Evolutionary conservation across 2,113 vertebrate species (phyloP).

Genomic region (Catharus minimus): DNA sequence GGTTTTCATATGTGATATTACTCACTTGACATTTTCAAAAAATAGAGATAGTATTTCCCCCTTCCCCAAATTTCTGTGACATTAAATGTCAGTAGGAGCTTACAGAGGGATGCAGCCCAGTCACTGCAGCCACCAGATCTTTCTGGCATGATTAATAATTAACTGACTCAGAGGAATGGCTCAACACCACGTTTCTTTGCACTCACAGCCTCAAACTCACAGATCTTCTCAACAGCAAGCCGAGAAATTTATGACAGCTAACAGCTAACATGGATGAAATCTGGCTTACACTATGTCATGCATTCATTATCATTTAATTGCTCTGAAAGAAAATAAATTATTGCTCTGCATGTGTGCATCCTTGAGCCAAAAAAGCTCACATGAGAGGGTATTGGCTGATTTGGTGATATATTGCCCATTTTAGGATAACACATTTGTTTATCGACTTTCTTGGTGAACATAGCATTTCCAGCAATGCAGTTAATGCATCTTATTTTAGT

Average conservation of each 20-base stretch:
- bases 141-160: conserved; percentile 8
- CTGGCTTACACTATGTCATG: not conserved
- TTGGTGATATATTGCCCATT: not conserved
- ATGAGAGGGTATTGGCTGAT: not conserved
- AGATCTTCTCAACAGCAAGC: not conserved
- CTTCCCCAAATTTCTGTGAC: not conserved
- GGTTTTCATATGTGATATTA: not conserved
- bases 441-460: not conserved
- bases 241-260: not conserved
- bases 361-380: not conserved
- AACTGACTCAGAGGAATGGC: not conserved
- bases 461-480: not conserved
- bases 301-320: not conserved
- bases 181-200: not conserved
- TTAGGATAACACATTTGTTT: not conserved
- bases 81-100: not conserved
- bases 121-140: not conserved
- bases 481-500: not conserved
- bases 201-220: not conserved
- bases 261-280: not conserved
- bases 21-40: not conserved
- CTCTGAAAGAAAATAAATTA: not conserved
- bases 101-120: not conserved
- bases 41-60: not conserved
- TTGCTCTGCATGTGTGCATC: not conserved